These are phyloP conservation scores for Archips xylosteana DNA, from an alignment of 2,888 invertebrate genomes.

Conservation along the genomic window DNA sequence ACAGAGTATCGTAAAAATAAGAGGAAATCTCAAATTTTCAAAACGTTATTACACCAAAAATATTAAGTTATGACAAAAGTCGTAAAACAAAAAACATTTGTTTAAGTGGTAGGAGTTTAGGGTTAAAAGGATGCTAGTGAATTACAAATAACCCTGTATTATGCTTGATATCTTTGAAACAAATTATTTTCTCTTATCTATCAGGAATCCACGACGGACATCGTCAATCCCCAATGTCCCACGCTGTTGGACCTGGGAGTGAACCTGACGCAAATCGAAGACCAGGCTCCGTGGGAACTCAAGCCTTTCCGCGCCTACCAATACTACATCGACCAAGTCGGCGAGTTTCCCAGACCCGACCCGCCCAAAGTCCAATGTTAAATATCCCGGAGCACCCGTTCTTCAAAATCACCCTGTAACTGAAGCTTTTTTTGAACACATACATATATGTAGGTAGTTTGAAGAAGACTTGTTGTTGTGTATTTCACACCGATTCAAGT, in stretches of 20 bases:
- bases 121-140: no score
- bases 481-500: background rate
- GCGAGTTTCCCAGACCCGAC: conserved; percentile 90
- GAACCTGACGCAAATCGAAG: conserved; percentile 90
- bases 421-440: background rate
- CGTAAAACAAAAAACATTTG: no score
- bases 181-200: conserved; percentile 49
- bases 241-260: conserved; percentile 96
- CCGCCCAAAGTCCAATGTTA: conserved; percentile 79
- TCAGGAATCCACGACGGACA: conserved; percentile 92
- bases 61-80: no score
- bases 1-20: no score
- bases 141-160: no score
- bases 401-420: conserved; percentile 3
- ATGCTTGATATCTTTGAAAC: no score
- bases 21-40: no score
- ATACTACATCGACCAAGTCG: conserved; percentile 91
- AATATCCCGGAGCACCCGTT: background rate
- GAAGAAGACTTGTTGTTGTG: background rate
- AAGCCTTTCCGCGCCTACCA: conserved; percentile 88
- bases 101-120: no score
- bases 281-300: conserved; percentile 93
- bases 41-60: no score
- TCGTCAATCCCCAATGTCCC: conserved; percentile 86
- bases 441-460: no score